Base-by-base conservation (phyloP, 2,113 vertebrate genomes). In the Taxidea taxus region DNA sequence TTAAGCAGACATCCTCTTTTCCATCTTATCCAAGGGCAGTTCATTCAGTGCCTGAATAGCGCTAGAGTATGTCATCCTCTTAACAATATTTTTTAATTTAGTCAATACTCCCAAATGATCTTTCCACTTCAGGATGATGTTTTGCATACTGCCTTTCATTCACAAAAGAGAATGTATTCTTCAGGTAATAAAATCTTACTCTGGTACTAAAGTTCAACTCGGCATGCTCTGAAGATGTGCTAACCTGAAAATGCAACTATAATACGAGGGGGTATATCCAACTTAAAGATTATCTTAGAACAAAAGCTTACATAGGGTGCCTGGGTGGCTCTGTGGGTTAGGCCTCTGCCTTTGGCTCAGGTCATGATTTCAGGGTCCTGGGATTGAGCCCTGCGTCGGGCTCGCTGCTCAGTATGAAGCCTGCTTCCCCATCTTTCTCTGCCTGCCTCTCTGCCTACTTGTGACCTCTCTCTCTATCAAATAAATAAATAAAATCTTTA, bases 61-160 rank as follows among this genome's bases (percentile, higher is more conserved):
- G 4, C 51, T 58, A 81, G 49, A 16, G 7, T 3, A 4, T 91
- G 13, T 90, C 88, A 96, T 39, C 44, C 66, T 44, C 81, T 97
- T 68, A 96, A 95, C 90, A 92, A 92, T 95, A 58, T 77, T 85
- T 47, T 97, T 97, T 87, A 96, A 90, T 77, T 92, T 97, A 96
- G 80, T 64, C 54, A 58, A 92, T 78, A 72, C 86, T 90, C 51
- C 84, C 87, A 95, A 97, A 90, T 97, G 90, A 97, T 95, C 62
- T 88, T 90, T 95, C 83, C 56, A 95, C 72, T 90, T 96, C 74
- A 86, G 75, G 86, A 72, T 90, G 77, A 92, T 96, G 68, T 90
- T 97, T 96, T 95, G 49, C 80, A 94, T 87, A 56, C 77, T 94
- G 87, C 74, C 72, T 97, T 95, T 77, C 58, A 74, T 97, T 92